Percentiles rank a stretch among this genome's conserved stretches.
These are phyloP conservation scores for Galeruca laticollis DNA, from an alignment of 2,888 invertebrate genomes.

Conservation along the genomic window DNA sequence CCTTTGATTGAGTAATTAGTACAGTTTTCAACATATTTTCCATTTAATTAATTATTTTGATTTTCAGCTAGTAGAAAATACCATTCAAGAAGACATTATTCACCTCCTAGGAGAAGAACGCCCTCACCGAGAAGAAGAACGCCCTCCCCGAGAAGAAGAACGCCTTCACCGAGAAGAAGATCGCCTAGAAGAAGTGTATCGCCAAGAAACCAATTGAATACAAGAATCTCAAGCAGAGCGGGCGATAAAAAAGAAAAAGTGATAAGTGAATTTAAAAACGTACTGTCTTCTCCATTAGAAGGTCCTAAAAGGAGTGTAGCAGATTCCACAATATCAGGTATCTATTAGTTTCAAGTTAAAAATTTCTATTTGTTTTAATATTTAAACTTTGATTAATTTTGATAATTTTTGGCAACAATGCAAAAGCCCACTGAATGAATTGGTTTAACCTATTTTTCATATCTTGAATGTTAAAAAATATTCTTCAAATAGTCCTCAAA, in stretches of 20 bases:
- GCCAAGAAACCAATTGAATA: conserved; percentile 27
- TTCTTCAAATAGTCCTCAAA: too few species aligned
- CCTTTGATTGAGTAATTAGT: too few species aligned
- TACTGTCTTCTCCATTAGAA: conserved; percentile 60
- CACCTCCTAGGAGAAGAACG: conserved; percentile 13
- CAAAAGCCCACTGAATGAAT: not conserved
- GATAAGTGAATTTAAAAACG: conserved; percentile 24
- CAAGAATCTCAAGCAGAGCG: conserved; percentile 11
- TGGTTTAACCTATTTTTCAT: not conserved
- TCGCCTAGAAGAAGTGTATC: conserved; percentile 47
- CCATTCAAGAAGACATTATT: conserved; percentile 25
- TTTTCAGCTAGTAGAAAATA: conserved; percentile 29
- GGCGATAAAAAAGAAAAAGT: conserved; percentile 12
- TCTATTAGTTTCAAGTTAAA: too few species aligned
- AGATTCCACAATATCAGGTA: conserved; percentile 67
- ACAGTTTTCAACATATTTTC: not conserved
- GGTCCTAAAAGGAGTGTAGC: conserved; percentile 67
- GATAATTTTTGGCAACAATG: too few species aligned
- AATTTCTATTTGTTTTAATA: not conserved
- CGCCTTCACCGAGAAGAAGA: conserved; percentile 42
- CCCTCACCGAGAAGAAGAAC: too few species aligned
- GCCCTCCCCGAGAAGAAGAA: too few species aligned
- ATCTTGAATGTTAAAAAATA: too few species aligned
- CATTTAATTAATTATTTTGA: not conserved
- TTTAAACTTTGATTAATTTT: not conserved